Evolutionary conservation across 1,140 invertebrate genomes (phyloP), one percentile per base, ranked within the genome.

Genomic region (Brachionus sp.): DNA sequence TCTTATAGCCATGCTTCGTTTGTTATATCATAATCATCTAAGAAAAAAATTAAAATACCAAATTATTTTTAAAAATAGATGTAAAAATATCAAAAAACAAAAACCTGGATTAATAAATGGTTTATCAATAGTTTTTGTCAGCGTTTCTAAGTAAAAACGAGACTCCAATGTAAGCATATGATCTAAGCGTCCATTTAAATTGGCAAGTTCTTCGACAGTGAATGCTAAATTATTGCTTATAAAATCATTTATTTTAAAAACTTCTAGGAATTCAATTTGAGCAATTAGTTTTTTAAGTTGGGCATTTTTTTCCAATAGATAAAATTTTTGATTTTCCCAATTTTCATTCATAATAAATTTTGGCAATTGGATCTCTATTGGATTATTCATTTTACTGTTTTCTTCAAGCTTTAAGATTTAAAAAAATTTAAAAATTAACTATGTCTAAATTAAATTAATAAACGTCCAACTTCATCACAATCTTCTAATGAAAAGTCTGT

Each of bases 41-140:
- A 75, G 46, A 29, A 23, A 42, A 39, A 39, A 39, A n/a, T n/a
- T n/a, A n/a, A n/a, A n/a, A n/a, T n/a, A n/a, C n/a, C n/a, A n/a
- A n/a, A n/a, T n/a, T n/a, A n/a, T n/a, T n/a, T n/a, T n/a, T n/a
- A n/a, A n/a, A n/a, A n/a, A n/a, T n/a, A n/a, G n/a, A n/a, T n/a
- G n/a, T n/a, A n/a, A n/a, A n/a, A n/a, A n/a, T n/a, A n/a, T n/a
- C n/a, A n/a, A n/a, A n/a, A n/a, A n/a, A n/a, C 1, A 46, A 12
- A n/a, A 46, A 75, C 70, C 70, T 19, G 70, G 70, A 23, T 75
- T 39, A 46, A 75, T 46, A 23, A 75, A 75, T 5, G 70, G 70
- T 12, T 75, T 75, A 12, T 75, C 23, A 46, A 75, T 13, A 25
- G 70, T 75, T 13, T 23, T 75, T 12, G 13, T 33, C 5, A 46